A percentile compares a stretch with the other conserved stretches of the same genome.
phyloP scores from a whole-genome alignment of 2,888 invertebrate species.

The Biston betularia region DNA sequence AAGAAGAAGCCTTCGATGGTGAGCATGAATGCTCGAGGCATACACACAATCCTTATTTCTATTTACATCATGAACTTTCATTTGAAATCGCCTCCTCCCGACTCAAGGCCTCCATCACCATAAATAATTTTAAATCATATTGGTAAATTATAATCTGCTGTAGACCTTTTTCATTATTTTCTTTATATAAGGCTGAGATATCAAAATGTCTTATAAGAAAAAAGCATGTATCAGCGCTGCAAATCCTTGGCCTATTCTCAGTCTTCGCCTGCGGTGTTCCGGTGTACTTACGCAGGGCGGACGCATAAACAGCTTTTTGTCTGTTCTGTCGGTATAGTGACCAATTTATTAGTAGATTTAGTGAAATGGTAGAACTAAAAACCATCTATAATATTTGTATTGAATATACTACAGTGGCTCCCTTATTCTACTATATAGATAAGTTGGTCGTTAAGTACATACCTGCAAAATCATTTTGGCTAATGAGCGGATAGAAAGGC shows the following conservation, averaged over 20 bases:
- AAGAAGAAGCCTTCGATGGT: too few relatives aligned
- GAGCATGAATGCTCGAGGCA: too few relatives aligned
- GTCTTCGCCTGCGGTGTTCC: conserved; percentile 64
- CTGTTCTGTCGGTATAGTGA: conserved; percentile 57
- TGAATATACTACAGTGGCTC: not conserved
- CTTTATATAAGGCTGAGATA: not conserved
- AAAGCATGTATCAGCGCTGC: conserved; percentile 5
- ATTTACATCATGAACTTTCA: too few relatives aligned
- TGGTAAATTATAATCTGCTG: too few relatives aligned
- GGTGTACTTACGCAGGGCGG: conserved; percentile 59
- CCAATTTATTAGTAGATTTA: not conserved
- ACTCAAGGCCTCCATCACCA: too few relatives aligned
- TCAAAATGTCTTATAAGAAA: not conserved
- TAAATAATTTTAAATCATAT: too few relatives aligned
- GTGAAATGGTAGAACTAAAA: not conserved
- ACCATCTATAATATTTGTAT: not conserved
- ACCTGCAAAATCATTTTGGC: conserved; percentile 66
- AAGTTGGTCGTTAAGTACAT: conserved; percentile 39
- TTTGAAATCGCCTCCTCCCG: too few relatives aligned
- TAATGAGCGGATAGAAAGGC: conserved; percentile 85
- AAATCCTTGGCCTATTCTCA: conserved; percentile 35
- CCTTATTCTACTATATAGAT: not conserved
- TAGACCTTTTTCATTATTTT: too few relatives aligned
- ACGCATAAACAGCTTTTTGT: conserved; percentile 77
- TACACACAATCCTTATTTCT: too few relatives aligned